Evolutionary conservation across 2,113 vertebrate genomes (phyloP), one percentile per base, ranked within the genome.

Genomic region (Forbesichthys papilliferus): DNA sequence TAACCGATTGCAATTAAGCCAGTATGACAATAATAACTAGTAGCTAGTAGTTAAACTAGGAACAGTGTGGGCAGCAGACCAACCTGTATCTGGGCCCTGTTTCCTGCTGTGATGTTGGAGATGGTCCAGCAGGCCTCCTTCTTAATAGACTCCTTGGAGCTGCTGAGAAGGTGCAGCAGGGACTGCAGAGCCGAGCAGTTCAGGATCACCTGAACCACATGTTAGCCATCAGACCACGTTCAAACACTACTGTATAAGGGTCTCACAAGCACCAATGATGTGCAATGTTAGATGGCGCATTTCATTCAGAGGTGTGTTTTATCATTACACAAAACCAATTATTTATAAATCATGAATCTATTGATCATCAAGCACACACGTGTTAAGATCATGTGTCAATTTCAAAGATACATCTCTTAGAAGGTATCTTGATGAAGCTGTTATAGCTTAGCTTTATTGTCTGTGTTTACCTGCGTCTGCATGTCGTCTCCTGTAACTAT

Each of bases 41-140:
- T 42, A 42, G 36, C 36, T 42, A 2, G 51, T 11, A 52, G 3
- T 12, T 54, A 54, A 56, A n/a, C 52, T 54, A 54, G 11, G 16
- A 13, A 54, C 3, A n/a, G 52, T 12, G 52, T 6, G n/a, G 9
- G 9, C 20, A 20, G 48, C 61, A 59, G 11, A 66, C 70, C 3
- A 9, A 98, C 97, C 95, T 99, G 97, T 83, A 99, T 99, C 89
- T 99, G 97, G 68, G 96, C 96, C 88, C 95, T 92, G 88, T 98
- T 99, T 81, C 97, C 97, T 78, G 97, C 97, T 16, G 97, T 99
- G 86, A 99, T 99, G 81, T 99, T 99, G 71, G 97, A 99, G 91
- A 99, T 98, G 71, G 97, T 99, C 97, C 97, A 99, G 87, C 97
- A 99, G 1, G 97, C 97, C 86, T 99, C 97, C 73, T 99, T 99